Evolutionary conservation across 2,888 invertebrate species (phyloP), one percentile per base, ranked within the genome.

Genomic region (Apoda limacodes): DNA sequence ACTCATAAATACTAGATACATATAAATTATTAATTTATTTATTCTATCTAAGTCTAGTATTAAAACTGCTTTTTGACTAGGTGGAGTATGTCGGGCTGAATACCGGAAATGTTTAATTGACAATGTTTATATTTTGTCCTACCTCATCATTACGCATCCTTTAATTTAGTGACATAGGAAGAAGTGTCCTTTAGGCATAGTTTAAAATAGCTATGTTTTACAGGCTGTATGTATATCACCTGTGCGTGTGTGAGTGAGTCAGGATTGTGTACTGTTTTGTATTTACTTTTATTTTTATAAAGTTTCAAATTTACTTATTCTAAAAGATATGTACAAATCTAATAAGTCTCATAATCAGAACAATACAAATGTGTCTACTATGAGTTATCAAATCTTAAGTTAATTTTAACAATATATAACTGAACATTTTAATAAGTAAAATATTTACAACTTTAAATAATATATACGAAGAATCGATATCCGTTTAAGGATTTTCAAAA

Each of bases 251-350:
- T n/a, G n/a, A 25, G 31, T 31, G 25, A 35, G 28, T 35, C 25
- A 25, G 22, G 4, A 25, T 28, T 12, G 25, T 22, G 28, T 31
- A 22, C 9, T 12, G 15, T 25, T 23, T 15, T 23, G 23, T 34
- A 20, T 28, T 35, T 19, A 24, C 11, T 14, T 28, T 24, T 31
- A 17, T n/a, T 20, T 6, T 22, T 31, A 31, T 32, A 40, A 23
- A 39, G 38, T 40, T 46, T 40, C 28, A 37, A 43, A 50, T 47
- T 53, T 49, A 51, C 74, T 75, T 75, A 78, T 38, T 60, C 78
- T 78, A 78, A 56, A 57, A 76, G 72, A 76, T 78, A 80, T 80
- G 72, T 78, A 78, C 80, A 78, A 55, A 70, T 65, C 64, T 67
- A 69, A 65, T 63, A 71, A 75, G 76, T 78, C 75, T 72, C 72